Evolutionary conservation across 2,113 vertebrate species (phyloP).

Genomic region (Chaetura pelagica): DNA sequence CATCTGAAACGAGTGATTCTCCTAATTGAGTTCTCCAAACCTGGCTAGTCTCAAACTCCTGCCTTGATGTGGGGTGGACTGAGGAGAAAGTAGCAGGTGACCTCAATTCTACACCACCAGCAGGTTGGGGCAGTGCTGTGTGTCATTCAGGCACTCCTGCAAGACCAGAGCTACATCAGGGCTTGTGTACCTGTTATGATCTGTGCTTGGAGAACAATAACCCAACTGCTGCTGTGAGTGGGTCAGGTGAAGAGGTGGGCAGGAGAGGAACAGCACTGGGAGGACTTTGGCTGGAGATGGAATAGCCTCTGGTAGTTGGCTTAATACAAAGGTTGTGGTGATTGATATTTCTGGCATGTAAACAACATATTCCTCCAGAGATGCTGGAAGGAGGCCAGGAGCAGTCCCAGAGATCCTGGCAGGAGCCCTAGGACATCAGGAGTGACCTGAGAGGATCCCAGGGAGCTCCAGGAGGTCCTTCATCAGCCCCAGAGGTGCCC

Average conservation of each 20-base stretch:
- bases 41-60: not conserved
- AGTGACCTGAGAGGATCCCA: not conserved
- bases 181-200: not conserved
- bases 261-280: not conserved
- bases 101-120: not conserved
- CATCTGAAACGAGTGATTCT: not conserved
- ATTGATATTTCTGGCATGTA: not conserved
- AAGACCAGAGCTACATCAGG: not conserved
- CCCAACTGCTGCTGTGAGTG: not conserved
- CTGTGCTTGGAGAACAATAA: not conserved
- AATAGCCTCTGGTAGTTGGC: not conserved
- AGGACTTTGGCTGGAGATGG: not conserved
- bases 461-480: not conserved
- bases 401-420: too few relatives aligned
- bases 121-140: fast-evolving
- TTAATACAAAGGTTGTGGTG: not conserved
- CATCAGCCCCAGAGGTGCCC: not conserved
- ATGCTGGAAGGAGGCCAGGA: not conserved
- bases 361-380: not conserved
- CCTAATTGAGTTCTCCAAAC: not conserved
- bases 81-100: not conserved
- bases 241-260: not conserved
- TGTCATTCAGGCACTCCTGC: not conserved
- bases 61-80: not conserved
- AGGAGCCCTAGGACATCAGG: not conserved